A percentile compares a stretch with the other conserved stretches of the same genome.
Evolutionary conservation across 2,888 invertebrate species (phyloP).

Genomic region (Oeneis ivallda): DNA sequence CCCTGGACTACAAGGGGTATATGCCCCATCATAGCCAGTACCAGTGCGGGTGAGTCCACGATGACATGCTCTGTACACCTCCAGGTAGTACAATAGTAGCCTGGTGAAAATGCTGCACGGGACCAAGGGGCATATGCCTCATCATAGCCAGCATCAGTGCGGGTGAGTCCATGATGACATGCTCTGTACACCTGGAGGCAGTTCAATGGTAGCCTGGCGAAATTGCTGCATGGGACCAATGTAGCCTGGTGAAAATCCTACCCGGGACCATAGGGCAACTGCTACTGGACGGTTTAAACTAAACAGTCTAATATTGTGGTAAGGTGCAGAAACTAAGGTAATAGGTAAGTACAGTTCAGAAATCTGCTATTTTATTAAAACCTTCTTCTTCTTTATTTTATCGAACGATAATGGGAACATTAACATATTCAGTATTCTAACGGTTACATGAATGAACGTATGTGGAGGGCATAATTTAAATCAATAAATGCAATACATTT

Average conservation of each 20-base stretch:
- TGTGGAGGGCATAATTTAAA: not conserved
- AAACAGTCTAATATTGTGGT: no score
- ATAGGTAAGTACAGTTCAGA: no score
- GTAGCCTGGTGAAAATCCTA: constrained; percentile 98
- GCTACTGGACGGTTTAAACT: no score
- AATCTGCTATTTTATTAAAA: no score
- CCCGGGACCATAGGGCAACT: constrained; percentile 91
- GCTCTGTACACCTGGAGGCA: constrained; percentile 99
- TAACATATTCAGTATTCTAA: no score
- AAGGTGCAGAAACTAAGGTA: no score
- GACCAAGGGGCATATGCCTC: constrained; percentile 94
- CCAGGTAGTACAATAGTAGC: constrained; percentile 99
- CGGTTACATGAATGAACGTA: no score
- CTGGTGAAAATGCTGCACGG: constrained; percentile 99
- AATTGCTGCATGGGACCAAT: constrained; percentile 99
- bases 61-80: constrained; percentile 98
- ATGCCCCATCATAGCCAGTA: constrained; percentile 97
- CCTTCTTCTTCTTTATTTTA: no score
- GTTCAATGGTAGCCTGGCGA: constrained; percentile 97
- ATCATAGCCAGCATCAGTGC: constrained; percentile 98
- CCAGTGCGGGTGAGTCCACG: constrained; percentile 89
- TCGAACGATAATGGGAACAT: no score
- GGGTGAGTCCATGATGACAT: constrained; percentile 90
- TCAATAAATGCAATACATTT: no score
- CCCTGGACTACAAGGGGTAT: no score